Base-by-base conservation (phyloP, 1,140 invertebrate species). In the Centruroides sculpturatus region DNA sequence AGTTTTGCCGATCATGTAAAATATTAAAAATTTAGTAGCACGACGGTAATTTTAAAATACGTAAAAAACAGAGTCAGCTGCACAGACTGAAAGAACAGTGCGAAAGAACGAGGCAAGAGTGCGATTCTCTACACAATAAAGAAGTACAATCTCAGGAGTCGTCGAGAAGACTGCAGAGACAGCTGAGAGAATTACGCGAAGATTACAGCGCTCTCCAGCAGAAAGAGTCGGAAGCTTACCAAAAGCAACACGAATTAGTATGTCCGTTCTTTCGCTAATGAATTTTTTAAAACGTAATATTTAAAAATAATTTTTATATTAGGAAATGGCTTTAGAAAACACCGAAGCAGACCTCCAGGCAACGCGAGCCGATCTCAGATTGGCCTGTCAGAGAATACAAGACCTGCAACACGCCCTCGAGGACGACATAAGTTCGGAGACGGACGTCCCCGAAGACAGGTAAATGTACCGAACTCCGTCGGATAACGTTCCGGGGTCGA, bases 361-460 rank as follows among this genome's bases (percentile, higher is more conserved):
- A 48, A 70, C 72, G 12, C 77, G 77, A 62, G 74, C 84, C 56
- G 89, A 91, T 74, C 77, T 91, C 35, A 80, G 85, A 59, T 73
- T 91, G 66, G 87, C 89, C 6, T 74, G 89, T 65, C 86, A 89
- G 71, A 77, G 88, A 67, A 89, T 91, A 63, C 84, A 87, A 55
- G 88, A 91, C 73, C 73, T 92, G 8, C 87, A 90, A 67, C 81
- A 83, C 67, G 87, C 87, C n/a, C 84, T 91, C 70, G 84, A 89
- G 69, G 87, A 76, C 41, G 74, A 74, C 57, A 52, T 66, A 47
- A 64, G 61, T 47, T 59, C 60, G 1, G 64, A 61, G 34, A 67
- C 64, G 71, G 62, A 62, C 51, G 71, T 73, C 59, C 70, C 68
- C 61, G 71, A 73, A 64, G 71, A 71, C 23, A 63, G 66, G 66